Percentiles rank a stretch among this genome's conserved stretches.
Evolutionary conservation across 1,140 invertebrate genomes (phyloP).

Genomic region (Lucilia sericata): DNA sequence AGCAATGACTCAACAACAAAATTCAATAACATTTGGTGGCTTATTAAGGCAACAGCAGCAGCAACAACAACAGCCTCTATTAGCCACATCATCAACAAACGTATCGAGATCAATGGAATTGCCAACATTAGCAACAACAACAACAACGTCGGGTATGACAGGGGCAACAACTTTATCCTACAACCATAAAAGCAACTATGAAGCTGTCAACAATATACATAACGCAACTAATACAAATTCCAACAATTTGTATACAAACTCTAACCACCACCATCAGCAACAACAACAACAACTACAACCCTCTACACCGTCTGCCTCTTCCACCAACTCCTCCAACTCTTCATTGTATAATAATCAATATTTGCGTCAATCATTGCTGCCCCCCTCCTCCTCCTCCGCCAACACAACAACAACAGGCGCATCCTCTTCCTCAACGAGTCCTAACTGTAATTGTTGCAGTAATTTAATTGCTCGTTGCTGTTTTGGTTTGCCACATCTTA

Average conservation of each 20-base stretch:
- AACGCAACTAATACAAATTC: not conserved
- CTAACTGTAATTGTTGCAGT: constrained; percentile 62
- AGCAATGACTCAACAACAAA: constrained; percentile 1
- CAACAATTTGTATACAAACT: not conserved
- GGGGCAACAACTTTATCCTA: constrained; percentile 44
- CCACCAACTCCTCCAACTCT: constrained; percentile 48
- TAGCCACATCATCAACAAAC: constrained; percentile 43
- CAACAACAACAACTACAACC: not conserved
- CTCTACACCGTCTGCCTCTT: constrained; percentile 2
- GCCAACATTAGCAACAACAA: constrained; percentile 46
- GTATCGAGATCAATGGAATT: constrained; percentile 37
- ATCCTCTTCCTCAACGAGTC: constrained; percentile 1
- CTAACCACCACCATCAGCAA: not conserved
- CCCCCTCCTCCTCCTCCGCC: not conserved
- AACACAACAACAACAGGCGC: not conserved
- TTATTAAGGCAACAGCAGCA: constrained; percentile 18
- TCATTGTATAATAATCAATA: constrained; percentile 23
- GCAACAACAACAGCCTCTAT: constrained; percentile 13
- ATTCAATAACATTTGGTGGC: constrained; percentile 22
- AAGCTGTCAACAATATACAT: constrained; percentile 54
- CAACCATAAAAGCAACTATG: constrained; percentile 47
- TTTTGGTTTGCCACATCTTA: constrained; percentile 72
- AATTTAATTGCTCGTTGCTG: constrained; percentile 68
- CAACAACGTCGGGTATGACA: constrained; percentile 54
- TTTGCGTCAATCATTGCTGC: constrained; percentile 20